Base-by-base conservation (phyloP, 2,797 vertebrate species). In the Melanotaenia pygmaea region DNA sequence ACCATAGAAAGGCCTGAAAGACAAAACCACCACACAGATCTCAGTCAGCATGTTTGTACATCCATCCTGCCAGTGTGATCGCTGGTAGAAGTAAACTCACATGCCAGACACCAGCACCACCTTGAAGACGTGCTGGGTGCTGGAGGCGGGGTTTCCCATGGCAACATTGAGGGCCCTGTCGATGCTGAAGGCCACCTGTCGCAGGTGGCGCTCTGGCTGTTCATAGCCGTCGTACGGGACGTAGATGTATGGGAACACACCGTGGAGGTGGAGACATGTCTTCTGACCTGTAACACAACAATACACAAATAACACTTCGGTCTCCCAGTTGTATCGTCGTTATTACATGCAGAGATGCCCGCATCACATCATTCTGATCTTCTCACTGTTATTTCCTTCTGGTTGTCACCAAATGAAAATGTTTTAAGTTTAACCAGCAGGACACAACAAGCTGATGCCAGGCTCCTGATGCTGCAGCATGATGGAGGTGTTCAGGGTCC, bases 191-290 rank as follows among this genome's bases (percentile, higher is more conserved):
- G 98, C 98, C 92, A 99, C 93, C 92, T 97, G 97, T 64, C 95
- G 96, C 88, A 99, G 94, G 94, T 97, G 94, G 80, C 91, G 92
- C 64, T 98, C 96, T 24, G 95, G 90, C 81, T 94, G 96, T 72
- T 94, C 94, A 64, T 91, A 91, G 65, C 96, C 96, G 86, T 99
- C 97, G 0, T 97, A 99, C 0, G 96, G 97, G 64, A 99, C 93
- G 47, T 97, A 99, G 90, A 99, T 92, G 92, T 99, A 99, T 71
- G 98, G 98, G 90, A 99, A 98, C 78, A 97, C 80, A 51, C 98
- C 97, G 50, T 99, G 98, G 59, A 99, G 94, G 84, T 99, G 98
- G 79, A 99, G 96, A 89, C 98, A 99, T 2, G 98, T 97, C 94
- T 98, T 99, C 94, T 99, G 98, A 88, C 98, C 98, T 99, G 92